phyloP scores from a whole-genome alignment of 2,797 vertebrate species.

The Buphagus erythrorhynchus region DNA sequence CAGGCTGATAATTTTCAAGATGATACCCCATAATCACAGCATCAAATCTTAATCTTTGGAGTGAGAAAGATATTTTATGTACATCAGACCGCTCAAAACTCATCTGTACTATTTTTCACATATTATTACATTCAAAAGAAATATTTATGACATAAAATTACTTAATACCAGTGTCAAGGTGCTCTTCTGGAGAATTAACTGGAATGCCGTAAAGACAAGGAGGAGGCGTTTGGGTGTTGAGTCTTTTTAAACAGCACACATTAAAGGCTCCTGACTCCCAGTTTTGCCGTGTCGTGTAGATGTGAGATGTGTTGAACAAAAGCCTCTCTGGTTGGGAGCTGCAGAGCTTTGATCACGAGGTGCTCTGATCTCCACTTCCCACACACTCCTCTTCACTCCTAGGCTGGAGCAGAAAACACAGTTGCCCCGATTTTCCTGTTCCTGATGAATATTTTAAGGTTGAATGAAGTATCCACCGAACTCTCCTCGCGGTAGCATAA shows the following conservation, averaged over 20 bases:
- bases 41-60: background rate
- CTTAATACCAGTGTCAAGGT: background rate
- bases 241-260: background rate
- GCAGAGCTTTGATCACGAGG: background rate
- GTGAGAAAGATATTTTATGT: accelerated
- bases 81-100: background rate
- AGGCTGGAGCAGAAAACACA: background rate
- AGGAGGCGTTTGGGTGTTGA: background rate
- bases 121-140: background rate
- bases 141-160: background rate
- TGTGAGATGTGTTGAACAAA: background rate
- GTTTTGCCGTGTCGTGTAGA: background rate
- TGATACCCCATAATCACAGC: background rate
- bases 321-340: background rate
- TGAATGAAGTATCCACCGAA: background rate
- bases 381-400: background rate
- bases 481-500: background rate
- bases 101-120: background rate
- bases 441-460: background rate
- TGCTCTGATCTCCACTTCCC: background rate
- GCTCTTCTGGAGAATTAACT: background rate
- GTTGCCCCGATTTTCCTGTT: background rate
- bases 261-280: background rate
- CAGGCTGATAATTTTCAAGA: background rate
- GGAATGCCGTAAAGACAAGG: background rate